Conservation (phyloP, 2,888 invertebrate genomes). For the Laspeyria flexula region DNA sequence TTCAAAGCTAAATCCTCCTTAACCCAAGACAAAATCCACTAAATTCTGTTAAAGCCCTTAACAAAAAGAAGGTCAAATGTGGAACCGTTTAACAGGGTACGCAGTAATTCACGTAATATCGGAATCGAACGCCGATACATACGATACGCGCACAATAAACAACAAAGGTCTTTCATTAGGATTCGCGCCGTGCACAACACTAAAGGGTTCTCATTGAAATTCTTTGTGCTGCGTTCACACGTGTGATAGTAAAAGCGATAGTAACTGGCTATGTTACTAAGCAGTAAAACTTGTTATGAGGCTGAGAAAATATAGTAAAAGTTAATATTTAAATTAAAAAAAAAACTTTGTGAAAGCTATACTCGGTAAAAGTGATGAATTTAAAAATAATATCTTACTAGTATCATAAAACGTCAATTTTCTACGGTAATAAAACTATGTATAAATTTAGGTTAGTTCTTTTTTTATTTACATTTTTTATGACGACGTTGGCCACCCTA, state of each 20-base stretch:
- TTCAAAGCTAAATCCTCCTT: not conserved
- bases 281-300: no score
- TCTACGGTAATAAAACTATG: no score
- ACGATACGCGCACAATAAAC: conserved; percentile 44
- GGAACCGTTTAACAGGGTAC: conserved; percentile 19
- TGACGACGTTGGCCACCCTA: no score
- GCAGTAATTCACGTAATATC: conserved; percentile 35
- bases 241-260: conserved; percentile 3
- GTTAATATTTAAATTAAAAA: no score
- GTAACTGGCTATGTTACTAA: not conserved
- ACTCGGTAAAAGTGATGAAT: no score
- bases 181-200: conserved; percentile 41
- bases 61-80: conserved; percentile 11
- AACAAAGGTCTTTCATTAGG: conserved; percentile 58
- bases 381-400: no score
- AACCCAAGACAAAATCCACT: not conserved
- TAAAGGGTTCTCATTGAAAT: conserved; percentile 42
- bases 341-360: no score
- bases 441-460: no score
- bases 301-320: no score
- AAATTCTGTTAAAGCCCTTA: conserved; percentile 9
- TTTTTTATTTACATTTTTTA: no score
- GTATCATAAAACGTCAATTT: no score
- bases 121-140: conserved; percentile 37
- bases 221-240: conserved; percentile 28